phyloP scores from a whole-genome alignment of 2,888 invertebrate genomes.

The Anthrax anthrax region DNA sequence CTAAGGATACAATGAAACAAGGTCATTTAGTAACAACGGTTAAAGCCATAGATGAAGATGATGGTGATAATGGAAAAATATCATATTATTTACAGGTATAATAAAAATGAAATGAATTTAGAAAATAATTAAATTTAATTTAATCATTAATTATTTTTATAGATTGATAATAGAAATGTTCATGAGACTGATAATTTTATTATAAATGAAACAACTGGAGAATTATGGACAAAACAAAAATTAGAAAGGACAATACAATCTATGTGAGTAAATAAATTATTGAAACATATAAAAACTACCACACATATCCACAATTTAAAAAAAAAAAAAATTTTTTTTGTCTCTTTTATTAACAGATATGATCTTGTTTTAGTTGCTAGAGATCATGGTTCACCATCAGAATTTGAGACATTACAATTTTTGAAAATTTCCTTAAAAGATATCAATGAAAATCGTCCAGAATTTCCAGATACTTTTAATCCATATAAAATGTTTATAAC shows the following conservation, averaged over 20 bases:
- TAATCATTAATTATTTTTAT: background rate
- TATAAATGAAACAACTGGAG: slow-evolving; percentile 64
- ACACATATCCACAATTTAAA: no score
- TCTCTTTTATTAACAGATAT: slow-evolving; percentile 14
- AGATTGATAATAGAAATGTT: slow-evolving; percentile 46
- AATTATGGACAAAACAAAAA: slow-evolving; percentile 61
- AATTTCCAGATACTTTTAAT: slow-evolving; percentile 48
- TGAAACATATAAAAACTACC: background rate
- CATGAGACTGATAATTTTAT: slow-evolving; percentile 71
- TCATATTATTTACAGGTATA: slow-evolving; percentile 71
- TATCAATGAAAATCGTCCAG: slow-evolving; percentile 67
- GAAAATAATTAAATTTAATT: no score
- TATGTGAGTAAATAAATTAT: background rate
- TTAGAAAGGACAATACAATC: slow-evolving; percentile 62
- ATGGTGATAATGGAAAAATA: slow-evolving; percentile 68
- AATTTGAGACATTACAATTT: slow-evolving; percentile 62
- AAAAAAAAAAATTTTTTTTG: background rate
- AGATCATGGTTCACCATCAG: slow-evolving; percentile 68
- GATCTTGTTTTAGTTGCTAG: slow-evolving; percentile 66
- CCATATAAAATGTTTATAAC: slow-evolving; percentile 53
- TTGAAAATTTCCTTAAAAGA: slow-evolving; percentile 63
- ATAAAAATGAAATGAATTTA: background rate
- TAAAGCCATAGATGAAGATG: slow-evolving; percentile 67
- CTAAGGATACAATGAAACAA: slow-evolving; percentile 55
- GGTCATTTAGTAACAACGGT: slow-evolving; percentile 68